Base-by-base conservation (phyloP, 1,140 invertebrate species). In the Thaumetopoea pityocampa region DNA sequence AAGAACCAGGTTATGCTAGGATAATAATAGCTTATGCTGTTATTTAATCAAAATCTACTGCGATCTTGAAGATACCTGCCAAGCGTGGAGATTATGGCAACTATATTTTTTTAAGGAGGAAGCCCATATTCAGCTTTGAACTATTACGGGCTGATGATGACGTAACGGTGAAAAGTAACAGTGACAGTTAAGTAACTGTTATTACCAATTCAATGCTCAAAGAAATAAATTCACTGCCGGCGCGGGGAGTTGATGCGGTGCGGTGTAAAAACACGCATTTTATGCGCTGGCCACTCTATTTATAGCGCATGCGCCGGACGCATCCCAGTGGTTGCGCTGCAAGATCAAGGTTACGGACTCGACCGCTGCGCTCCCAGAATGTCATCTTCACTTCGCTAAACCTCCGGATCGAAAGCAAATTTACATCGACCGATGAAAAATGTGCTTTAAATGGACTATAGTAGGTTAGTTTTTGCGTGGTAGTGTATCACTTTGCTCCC, bases 261-360 rank as follows among this genome's bases (percentile, higher is more conserved):
- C 33, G 55, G 51, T 36, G 58, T 61, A 67, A 70, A 71, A 72
- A 68, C 49, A 47, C 35, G 58, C 53, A 68, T 70, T 66, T 64
- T 67, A 64, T 64, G 56, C 67, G 54, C 43, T 46, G 65, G 49
- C 54, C 52, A 32, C 33, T 63, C 78, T 82, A 82, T 79, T 71
- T 79, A 60, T 82, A 82, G 71, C 67, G 47, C 29, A 36, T 35
- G 49, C 56, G 49, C 56, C 61, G 61, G 59, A 67, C 67, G 64
- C 72, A 71, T 82, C 77, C 77, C 67, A 81, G 67, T 74, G 72
- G 74, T 65, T 72, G 64, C 47, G 59, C 51, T 66, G 67, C 71
- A 77, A 63, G 73, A 81, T 79, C 77, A 81, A 81, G 77, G 77
- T 76, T 77, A 71, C 62, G 46, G 62, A 7, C 44, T 22, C 45